phyloP scores from a whole-genome alignment of 2,797 vertebrate species.

The Momotus momota region DNA sequence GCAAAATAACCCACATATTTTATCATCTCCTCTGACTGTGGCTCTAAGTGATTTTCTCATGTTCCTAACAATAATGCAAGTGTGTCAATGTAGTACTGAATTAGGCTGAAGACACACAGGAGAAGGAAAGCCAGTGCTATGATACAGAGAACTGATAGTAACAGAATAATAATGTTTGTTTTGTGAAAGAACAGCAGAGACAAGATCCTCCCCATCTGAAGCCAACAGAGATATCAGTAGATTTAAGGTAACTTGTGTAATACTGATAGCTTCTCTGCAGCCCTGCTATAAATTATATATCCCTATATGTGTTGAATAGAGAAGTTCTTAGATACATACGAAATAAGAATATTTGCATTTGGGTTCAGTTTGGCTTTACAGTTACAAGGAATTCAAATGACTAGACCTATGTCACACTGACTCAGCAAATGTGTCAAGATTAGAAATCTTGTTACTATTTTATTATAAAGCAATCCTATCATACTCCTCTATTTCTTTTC shows the following conservation, averaged over 20 bases:
- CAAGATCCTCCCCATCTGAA: background rate
- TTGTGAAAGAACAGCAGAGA: background rate
- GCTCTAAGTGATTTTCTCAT: background rate
- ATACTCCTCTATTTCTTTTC: background rate
- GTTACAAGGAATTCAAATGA: background rate
- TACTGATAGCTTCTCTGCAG: background rate
- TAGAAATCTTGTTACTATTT: background rate
- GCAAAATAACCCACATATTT: background rate
- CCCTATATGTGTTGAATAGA: background rate
- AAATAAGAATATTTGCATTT: background rate
- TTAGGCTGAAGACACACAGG: background rate
- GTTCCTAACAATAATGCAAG: background rate
- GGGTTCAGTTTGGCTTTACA: background rate
- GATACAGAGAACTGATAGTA: background rate
- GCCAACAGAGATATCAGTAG: background rate
- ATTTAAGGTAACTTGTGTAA: background rate
- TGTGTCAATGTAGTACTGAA: background rate
- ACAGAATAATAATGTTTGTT: background rate
- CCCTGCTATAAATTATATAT: background rate
- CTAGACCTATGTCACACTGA: background rate
- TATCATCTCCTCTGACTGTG: background rate
- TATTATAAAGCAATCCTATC: background rate
- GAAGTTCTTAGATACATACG: background rate
- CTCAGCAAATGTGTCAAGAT: background rate
- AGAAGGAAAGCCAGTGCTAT: background rate